Evolutionary conservation across 2,797 vertebrate genomes (phyloP), one percentile per base, ranked within the genome.

Genomic region (Xenentodon cancila): DNA sequence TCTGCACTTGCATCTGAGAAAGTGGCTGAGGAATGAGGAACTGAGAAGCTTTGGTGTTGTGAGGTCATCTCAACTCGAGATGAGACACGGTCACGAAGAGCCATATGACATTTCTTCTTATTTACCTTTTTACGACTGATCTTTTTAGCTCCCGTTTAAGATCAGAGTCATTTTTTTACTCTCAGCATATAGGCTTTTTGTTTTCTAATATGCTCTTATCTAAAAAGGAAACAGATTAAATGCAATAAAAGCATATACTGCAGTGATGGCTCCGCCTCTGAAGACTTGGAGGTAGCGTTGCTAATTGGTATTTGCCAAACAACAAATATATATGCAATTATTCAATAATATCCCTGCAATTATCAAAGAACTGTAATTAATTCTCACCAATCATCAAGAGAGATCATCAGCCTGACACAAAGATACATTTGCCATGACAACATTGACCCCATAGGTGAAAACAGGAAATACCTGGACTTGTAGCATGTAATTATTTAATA

Each of bases 401-500:
- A 15, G 37, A 40, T 15, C 37, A 40, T 40, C 37, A 40, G 30
- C 4, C 30, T 6, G 30, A 8, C 5, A 25, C 5, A 25, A 43
- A 12, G 3, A 27, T 4, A 49, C 59, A 67, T 73, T 84, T 71
- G 69, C 62, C 53, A 43, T 53, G 64, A 43, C 50, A 68, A 59
- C 78, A 75, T 64, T 85, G 79, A 80, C 74, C 61, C 32, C 32
- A 27, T 59, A 72, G 66, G 43, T 22, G 17, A 67, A 56, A 44
- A 44, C 27, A 17, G 63, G 45, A 79, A 77, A 73, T 77, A 75
- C 86, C 73, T 64, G 68, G 54, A 77, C 53, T 40, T 49, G 73
- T 73, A 71, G 72, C 55, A 50, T 75, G 40, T 72, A 68, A 82
- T 87, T 68, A 84, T 82, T 86, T 75, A 79, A 77, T 77, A 76